phyloP scores from a whole-genome alignment of 1,140 invertebrate species.

The Drosophila navojoa region DNA sequence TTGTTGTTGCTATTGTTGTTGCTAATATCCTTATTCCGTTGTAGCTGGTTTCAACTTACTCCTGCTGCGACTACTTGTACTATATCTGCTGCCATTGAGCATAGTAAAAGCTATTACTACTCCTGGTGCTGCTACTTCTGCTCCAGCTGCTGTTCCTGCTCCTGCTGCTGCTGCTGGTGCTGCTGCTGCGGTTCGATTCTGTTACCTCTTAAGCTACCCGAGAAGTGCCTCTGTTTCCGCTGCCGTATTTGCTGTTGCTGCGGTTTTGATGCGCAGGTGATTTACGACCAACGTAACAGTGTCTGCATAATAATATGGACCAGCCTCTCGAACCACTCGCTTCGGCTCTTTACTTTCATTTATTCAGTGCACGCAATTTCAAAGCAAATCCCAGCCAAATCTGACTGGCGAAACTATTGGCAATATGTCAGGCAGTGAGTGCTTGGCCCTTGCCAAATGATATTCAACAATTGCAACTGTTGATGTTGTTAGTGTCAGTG shows the following conservation, averaged over 20 bases:
- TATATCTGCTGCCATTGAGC: too few relatives aligned
- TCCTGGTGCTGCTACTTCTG: not conserved
- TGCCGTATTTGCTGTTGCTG: slow-evolving; percentile 26
- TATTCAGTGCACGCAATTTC: slow-evolving; percentile 43
- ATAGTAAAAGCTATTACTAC: too few relatives aligned
- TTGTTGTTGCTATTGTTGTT: slow-evolving; percentile 30
- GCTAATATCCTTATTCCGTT: too few relatives aligned
- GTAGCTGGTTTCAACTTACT: too few relatives aligned
- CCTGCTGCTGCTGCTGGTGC: not conserved
- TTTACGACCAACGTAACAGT: slow-evolving; percentile 59
- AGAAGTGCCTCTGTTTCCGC: not conserved
- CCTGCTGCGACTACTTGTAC: too few relatives aligned
- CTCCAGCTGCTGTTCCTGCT: not conserved
- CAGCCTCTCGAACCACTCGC: not conserved
- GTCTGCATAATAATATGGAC: slow-evolving; percentile 76
- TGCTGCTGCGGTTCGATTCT: slow-evolving; percentile 4
- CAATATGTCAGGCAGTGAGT: slow-evolving; percentile 21
- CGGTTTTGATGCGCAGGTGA: slow-evolving; percentile 61
- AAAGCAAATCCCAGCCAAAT: slow-evolving; percentile 39
- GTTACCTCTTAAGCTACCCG: not conserved
- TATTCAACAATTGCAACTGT: slow-evolving; percentile 42
- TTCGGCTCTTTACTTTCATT: slow-evolving; percentile 25
- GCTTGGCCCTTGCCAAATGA: slow-evolving; percentile 25
- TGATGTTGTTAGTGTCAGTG: slow-evolving; percentile 16
- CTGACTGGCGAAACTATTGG: slow-evolving; percentile 34